A percentile compares a stretch with the other conserved stretches of the same genome.
These are phyloP conservation scores for Siphamia tubifer DNA, from an alignment of 2,113 vertebrate genomes.

Conservation along the genomic window DNA sequence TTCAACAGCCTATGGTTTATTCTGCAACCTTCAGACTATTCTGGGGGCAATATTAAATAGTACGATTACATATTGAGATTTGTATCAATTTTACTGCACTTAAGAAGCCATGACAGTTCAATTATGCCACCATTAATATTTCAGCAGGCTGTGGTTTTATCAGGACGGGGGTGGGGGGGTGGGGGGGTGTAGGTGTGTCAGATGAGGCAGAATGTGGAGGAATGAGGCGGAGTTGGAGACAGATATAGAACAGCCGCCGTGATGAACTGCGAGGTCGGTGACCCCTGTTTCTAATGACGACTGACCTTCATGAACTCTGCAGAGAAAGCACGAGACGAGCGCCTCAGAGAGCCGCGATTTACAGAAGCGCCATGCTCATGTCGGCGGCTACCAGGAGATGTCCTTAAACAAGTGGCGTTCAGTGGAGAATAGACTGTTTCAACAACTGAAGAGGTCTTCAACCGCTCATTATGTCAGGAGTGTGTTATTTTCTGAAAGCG, in stretches of 20 bases:
- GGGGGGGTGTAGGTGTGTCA: neutral
- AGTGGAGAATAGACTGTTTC: neutral
- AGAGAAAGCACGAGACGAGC: no score
- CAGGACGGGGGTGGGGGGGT: neutral
- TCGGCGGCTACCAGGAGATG: neutral
- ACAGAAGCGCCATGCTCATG: neutral
- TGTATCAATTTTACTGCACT: slow-evolving; percentile 43
- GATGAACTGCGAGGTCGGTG: slow-evolving; percentile 50
- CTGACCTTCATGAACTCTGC: slow-evolving; percentile 28
- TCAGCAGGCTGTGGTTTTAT: slow-evolving; percentile 30
- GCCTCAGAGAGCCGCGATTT: no score
- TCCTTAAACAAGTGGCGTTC: neutral
- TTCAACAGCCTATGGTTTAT: no score
- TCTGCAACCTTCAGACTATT: no score
- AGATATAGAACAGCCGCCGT: slow-evolving; percentile 18
- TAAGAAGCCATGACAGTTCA: slow-evolving; percentile 58
- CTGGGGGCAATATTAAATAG: slow-evolving; percentile 59
- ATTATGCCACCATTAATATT: slow-evolving; percentile 69
- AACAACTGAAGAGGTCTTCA: neutral
- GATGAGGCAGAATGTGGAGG: slow-evolving; percentile 19
- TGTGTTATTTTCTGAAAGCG: slow-evolving; percentile 2
- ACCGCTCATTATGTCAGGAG: neutral
- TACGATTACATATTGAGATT: slow-evolving; percentile 69
- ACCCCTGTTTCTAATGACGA: slow-evolving; percentile 61
- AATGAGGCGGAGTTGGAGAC: slow-evolving; percentile 8